phyloP scores from a whole-genome alignment of 2,113 vertebrate genomes.

The Eptesicus fuscus region DNA sequence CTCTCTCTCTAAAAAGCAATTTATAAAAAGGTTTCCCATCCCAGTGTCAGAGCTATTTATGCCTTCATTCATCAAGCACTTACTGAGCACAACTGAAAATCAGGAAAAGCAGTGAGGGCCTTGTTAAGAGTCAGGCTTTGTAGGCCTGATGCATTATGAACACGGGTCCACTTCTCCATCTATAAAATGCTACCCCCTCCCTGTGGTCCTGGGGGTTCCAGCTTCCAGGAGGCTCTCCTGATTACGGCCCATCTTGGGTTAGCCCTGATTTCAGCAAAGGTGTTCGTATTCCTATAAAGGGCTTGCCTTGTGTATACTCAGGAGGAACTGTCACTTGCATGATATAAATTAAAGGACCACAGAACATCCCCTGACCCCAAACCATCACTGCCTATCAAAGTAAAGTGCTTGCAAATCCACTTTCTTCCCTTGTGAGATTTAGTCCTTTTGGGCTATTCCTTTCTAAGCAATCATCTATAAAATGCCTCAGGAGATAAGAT shows the following conservation, averaged over 20 bases:
- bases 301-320: neutral
- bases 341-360: neutral
- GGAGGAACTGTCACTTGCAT: neutral
- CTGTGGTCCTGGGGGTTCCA: neutral
- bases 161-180: neutral
- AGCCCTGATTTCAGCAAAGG: neutral
- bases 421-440: neutral
- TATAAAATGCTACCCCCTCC: neutral
- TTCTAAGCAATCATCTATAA: neutral
- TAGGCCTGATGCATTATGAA: neutral
- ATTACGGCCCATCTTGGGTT: neutral
- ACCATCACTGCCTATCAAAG: neutral
- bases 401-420: neutral
- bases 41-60: neutral
- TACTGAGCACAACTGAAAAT: neutral
- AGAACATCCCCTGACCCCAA: neutral
- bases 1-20: no score
- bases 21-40: neutral
- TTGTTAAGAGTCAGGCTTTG: neutral
- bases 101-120: neutral
- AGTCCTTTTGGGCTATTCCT: neutral
- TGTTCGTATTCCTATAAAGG: neutral
- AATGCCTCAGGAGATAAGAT: neutral
- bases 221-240: neutral
- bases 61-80: slow-evolving; percentile 4